phyloP scores from a whole-genome alignment of 2,888 invertebrate species.

The Callimorpha dominula region DNA sequence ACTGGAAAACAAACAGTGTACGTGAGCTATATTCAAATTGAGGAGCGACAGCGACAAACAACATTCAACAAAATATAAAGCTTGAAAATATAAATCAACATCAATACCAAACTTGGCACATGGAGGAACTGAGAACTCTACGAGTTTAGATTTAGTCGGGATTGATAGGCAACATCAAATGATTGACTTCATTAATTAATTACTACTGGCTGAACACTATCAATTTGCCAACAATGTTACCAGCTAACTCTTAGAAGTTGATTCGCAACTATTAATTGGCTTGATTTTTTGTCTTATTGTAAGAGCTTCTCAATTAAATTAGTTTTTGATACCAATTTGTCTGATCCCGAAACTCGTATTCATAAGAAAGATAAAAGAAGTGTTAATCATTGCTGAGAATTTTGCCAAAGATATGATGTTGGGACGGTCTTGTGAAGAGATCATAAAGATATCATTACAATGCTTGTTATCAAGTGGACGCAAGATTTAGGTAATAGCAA shows the following conservation, averaged over 20 bases:
- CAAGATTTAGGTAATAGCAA: neutral
- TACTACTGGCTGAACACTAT: neutral
- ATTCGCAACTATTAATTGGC: neutral
- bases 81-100: neutral
- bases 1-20: conserved; percentile 11
- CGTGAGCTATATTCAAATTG: conserved; percentile 13
- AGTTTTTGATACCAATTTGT: neutral
- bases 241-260: neutral
- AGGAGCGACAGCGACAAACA: neutral
- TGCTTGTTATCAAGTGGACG: neutral
- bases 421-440: neutral
- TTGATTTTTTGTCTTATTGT: neutral
- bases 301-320: neutral
- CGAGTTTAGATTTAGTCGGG: neutral
- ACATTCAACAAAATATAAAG: neutral
- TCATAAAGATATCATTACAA: neutral
- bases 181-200: neutral
- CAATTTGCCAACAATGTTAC: neutral
- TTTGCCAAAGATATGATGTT: neutral
- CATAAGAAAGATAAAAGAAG: neutral
- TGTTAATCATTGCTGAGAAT: neutral
- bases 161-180: neutral
- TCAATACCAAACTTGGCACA: neutral
- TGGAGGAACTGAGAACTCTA: neutral
- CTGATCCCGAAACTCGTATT: neutral